These are phyloP conservation scores for Pogonomyrmex barbatus DNA, from an alignment of 1,140 invertebrate species.

Conservation along the genomic window DNA sequence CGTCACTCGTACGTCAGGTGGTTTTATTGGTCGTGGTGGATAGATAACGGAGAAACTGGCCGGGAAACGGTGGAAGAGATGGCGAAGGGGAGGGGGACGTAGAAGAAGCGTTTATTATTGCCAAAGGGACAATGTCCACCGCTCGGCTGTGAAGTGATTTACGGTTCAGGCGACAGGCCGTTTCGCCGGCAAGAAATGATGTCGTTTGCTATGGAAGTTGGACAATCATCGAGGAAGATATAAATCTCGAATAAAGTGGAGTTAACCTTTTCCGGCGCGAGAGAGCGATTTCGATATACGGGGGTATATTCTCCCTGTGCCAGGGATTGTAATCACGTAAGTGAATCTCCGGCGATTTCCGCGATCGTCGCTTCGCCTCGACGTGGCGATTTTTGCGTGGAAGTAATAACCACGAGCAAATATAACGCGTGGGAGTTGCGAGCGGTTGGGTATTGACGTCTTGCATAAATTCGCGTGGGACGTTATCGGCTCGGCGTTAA, in stretches of 20 bases:
- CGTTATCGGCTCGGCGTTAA: conserved; percentile 22
- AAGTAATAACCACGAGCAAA: not conserved
- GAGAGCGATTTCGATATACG: conserved; percentile 18
- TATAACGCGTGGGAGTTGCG: not conserved
- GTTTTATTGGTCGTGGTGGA: conserved; percentile 17
- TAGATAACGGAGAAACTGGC: conserved; percentile 22
- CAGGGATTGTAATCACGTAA: not conserved
- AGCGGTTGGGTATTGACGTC: conserved; percentile 11
- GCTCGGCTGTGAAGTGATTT: conserved; percentile 37
- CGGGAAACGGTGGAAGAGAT: not conserved
- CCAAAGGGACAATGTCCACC: conserved; percentile 29
- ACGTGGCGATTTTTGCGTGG: not conserved
- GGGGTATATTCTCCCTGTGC: not conserved
- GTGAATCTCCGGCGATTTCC: not conserved
- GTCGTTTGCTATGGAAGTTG: conserved; percentile 40
- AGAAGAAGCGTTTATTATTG: conserved; percentile 46
- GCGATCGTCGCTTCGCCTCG: not conserved
- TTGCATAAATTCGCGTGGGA: conserved; percentile 29
- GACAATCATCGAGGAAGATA: conserved; percentile 56
- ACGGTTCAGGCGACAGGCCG: conserved; percentile 25
- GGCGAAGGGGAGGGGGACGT: no score
- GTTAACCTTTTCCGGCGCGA: conserved; percentile 37
- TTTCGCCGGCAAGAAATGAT: conserved; percentile 41
- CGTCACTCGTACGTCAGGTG: conserved; percentile 24
- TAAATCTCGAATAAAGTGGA: conserved; percentile 50